A percentile compares a stretch with the other conserved stretches of the same genome.
Conservation (phyloP, 2,113 vertebrate genomes). For the Siniperca chuatsi region DNA sequence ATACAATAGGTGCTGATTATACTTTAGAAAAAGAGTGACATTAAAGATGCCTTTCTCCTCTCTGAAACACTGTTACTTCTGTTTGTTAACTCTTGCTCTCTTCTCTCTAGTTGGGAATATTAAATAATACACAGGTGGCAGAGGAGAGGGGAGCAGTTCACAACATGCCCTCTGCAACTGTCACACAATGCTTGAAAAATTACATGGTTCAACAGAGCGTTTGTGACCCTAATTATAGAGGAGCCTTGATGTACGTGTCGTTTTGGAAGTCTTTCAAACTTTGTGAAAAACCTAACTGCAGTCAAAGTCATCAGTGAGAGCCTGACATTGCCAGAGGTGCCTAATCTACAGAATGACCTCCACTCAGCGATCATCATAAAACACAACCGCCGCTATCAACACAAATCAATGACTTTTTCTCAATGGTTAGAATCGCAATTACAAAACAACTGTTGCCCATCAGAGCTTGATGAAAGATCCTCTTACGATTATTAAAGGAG, state of each 20-base stretch:
- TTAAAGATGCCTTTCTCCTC: background rate
- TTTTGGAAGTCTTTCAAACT: constrained; percentile 64
- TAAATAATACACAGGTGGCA: constrained; percentile 37
- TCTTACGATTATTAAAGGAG: background rate
- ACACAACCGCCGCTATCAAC: background rate
- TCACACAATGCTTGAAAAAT: constrained; percentile 67
- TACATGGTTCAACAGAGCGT: constrained; percentile 58
- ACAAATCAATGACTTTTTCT: background rate
- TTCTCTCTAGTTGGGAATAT: constrained; percentile 26
- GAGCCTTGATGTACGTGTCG: constrained; percentile 34
- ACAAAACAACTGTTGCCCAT: background rate
- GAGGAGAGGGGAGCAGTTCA: constrained; percentile 20
- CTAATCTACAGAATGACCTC: background rate
- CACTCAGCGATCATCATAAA: background rate
- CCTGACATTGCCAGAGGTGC: constrained; percentile 28
- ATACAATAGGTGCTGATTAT: constrained; percentile 17
- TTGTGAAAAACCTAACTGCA: constrained; percentile 32
- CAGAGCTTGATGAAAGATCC: too few species aligned
- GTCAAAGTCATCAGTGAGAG: constrained; percentile 29
- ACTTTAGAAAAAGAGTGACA: background rate
- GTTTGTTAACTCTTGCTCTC: background rate
- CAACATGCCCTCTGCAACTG: constrained; percentile 49
- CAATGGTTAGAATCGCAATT: background rate
- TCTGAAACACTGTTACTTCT: constrained; percentile 3
- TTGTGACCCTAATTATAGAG: constrained; percentile 64